Evolutionary conservation across 35 echinoderm and acorn worm species (phyloP), one percentile per base, ranked within the genome.

Genomic region (Ophioderma brevispina): DNA sequence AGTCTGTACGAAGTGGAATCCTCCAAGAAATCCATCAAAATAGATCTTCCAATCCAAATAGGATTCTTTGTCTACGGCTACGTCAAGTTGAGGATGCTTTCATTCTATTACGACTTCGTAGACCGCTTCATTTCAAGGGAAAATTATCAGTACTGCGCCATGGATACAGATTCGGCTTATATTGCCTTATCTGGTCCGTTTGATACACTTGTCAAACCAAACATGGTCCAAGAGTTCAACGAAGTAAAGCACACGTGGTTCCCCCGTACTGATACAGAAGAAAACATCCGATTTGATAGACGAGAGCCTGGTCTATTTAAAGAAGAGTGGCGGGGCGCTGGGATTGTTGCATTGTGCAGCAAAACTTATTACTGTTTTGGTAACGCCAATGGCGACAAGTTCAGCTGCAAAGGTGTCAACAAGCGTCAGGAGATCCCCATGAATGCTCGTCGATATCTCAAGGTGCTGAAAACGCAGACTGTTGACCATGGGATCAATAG

Each of bases 301-400:
- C 77, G 91, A 42, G 86, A 84, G 25, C 91, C 91, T 4, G 79
- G 91, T 76, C 49, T 93, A 15, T 93, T 93, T 25, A 93, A 93
- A 50, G 34, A 89, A 83, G 86, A 93, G 52, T 93, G 86, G 91
- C 36, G 75, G 21, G 91, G 91, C 4, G 85, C 88, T 39, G 91
- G 86, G 23, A 83, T 82, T 32, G 64, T 93, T 8, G 38, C 79
- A 21, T 78, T 88, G 3, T 52, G 19, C 17, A 93, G 80, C 70
- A 93, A 82, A 35, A 89, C 76, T 32, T 93, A 88, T 33, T 93
- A 76, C 38, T 88, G 91, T 39, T 93, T 93, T 40, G 91, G 91
- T 21, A n/a, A n/a, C n/a, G 13, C 36, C 6, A 76, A 43, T 17
- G 79, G 59, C 50, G 46, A 88, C 38, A 93, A 88, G 49, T 31